Evolutionary conservation across 92 coral and sea anemone species (phyloP), one percentile per base, ranked within the genome.

Genomic region (Porites lobata): DNA sequence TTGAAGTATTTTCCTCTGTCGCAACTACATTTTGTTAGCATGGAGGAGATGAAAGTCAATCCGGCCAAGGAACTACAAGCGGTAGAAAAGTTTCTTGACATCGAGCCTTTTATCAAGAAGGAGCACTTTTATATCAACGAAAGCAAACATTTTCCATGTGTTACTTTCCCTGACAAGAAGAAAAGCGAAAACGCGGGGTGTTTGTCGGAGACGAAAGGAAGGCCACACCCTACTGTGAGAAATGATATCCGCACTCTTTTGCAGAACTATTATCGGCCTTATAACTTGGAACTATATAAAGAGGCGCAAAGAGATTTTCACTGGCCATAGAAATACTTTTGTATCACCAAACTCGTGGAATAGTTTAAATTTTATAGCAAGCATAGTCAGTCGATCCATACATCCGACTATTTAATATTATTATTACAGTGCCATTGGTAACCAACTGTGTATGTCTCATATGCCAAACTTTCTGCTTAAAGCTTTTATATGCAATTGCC

Each of bases 101-200:
- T 93, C 52, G 72, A 90, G n/a, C 75, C 91, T 9, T 70, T 77
- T 22, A 86, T 93, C 59, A 69, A 77, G 63, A 65, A 93, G 65
- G 85, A 78, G 14, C 83, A 81, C 77, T 75, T 93, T 84, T 73
- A 85, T 26, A 80, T 90, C n/a, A 93, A 93, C 87, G 53, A 86
- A 51, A 93, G 93, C 26, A 93, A 93, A 74, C 89, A 91, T 19
- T 93, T 93, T 69, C 96, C 93, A 7, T 93, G 96, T 78, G 51
- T 86, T 52, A 12, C 78, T 20, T 7, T 3, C 9, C 9, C 21
- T 57, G 50, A 58, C 10, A 47, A 15, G 2, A 75, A 24, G 11
- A 77, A 51, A 2, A 14, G 15, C 61, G 61, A 2, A 14, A 56
- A 56, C 0, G 11, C 84, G 24, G 82, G 88, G 1, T 93, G 96